These are phyloP conservation scores for Corythoichthys intestinalis DNA, from an alignment of 2,113 vertebrate genomes.

Conservation along the genomic window DNA sequence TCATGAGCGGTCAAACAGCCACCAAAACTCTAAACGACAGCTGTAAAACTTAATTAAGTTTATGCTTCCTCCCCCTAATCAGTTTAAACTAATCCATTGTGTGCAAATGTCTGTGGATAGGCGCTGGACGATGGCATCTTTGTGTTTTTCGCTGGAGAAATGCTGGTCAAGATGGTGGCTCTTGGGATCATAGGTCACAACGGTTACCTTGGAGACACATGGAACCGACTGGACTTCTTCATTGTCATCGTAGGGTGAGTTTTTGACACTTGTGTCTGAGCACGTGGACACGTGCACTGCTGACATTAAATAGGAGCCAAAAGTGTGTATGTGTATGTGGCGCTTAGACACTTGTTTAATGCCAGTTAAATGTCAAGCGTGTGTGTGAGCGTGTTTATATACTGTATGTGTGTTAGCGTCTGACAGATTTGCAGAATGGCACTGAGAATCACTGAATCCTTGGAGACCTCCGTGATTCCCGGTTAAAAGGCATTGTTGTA, in stretches of 20 bases:
- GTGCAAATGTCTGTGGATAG: conserved; percentile 27
- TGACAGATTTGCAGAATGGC: conserved; percentile 54
- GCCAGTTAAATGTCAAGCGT: conserved; percentile 76
- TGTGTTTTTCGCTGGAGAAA: conserved; percentile 93
- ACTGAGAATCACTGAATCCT: conserved; percentile 47
- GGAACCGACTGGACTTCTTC: conserved; percentile 98
- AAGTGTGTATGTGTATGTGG: conserved; percentile 49
- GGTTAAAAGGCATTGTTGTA: conserved; percentile 46
- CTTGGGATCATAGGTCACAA: conserved; percentile 91
- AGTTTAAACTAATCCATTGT: conserved; percentile 46
- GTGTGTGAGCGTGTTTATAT: conserved; percentile 40
- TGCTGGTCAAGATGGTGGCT: conserved; percentile 97
- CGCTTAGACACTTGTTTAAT: conserved; percentile 73
- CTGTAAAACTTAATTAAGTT: conserved; percentile 42
- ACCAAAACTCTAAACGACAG: conserved; percentile 22
- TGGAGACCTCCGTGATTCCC: conserved; percentile 53
- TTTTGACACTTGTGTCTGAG: conserved; percentile 16
- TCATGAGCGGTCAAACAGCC: not conserved
- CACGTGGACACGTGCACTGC: conserved; percentile 21
- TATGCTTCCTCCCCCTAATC: conserved; percentile 41
- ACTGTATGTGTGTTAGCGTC: not conserved
- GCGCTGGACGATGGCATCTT: conserved; percentile 72
- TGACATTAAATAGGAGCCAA: conserved; percentile 72
- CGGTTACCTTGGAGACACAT: conserved; percentile 97
- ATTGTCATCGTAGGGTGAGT: conserved; percentile 95